Base-by-base conservation (phyloP, 2,797 vertebrate species). In the Malurus leucopterus region DNA sequence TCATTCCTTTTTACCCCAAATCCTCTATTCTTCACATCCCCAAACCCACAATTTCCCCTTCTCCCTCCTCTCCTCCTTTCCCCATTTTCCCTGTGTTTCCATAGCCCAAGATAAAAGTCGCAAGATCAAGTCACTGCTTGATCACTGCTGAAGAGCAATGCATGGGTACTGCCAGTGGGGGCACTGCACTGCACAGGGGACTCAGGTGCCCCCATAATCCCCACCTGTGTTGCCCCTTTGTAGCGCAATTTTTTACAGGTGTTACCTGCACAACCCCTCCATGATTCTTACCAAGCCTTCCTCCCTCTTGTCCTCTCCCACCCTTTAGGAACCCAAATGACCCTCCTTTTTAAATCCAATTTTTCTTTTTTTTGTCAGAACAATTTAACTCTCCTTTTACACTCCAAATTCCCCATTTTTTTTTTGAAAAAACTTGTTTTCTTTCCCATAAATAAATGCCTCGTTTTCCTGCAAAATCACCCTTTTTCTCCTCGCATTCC, bases 171-270 rank as follows among this genome's bases (percentile, higher is more conserved):
- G 40, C 15, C 12, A 29, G 19, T 11, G 13, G 27, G 8, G 4
- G 20, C 8, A 43, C 20, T 1, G 2, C 3, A 4, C 2, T 1
- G 2, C 3, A 4, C 2, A 5, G 20, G 23, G 26, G 24, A 51
- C 3, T 20, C 2, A 0, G 8, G 18, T 49, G 18, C 3, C 30
- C 24, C 19, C n/a, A 34, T 34, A 50, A 62, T 5, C 14, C 14
- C 13, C 15, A 18, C 12, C 15, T 15, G 24, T 29, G 9, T 34
- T 34, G 13, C 20, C 13, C 4, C 9, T 36, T 30, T 29, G 16
- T 30, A 53, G 27, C 8, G 23, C 21, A n/a, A 13, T 53, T 62
- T 36, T 14, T 11, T 30, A 44, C 21, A 15, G 2, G 9, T 76
- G n/a, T 54, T 23, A 64, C 27, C 16, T 4, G 4, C 27, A 46